These are phyloP conservation scores for Alentia gelatinosa DNA, from an alignment of 2,888 invertebrate genomes.

Conservation along the genomic window DNA sequence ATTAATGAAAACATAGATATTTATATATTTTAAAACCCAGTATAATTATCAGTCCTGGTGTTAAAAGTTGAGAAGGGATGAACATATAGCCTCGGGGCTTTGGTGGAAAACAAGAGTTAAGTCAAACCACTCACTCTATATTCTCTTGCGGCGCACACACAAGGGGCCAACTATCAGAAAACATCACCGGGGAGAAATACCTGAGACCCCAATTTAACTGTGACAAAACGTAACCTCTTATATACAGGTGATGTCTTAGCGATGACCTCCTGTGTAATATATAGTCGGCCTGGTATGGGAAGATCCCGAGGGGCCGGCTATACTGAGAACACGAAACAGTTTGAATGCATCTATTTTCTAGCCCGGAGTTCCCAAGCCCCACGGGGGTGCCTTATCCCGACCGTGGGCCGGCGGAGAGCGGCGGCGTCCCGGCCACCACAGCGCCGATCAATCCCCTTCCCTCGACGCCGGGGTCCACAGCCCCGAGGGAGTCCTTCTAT, in stretches of 20 bases:
- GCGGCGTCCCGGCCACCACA: background rate
- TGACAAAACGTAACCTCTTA: no score
- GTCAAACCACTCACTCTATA: no score
- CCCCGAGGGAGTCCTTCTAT: background rate
- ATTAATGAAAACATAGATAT: no score
- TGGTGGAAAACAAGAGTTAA: no score
- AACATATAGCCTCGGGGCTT: no score
- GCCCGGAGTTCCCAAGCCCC: background rate
- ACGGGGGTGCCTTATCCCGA: background rate
- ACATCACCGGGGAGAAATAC: no score
- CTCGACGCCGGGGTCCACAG: background rate
- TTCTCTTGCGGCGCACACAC: no score
- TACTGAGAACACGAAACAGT: background rate
- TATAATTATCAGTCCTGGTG: no score
- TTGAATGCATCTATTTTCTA: conserved; percentile 1
- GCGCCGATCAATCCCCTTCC: background rate
- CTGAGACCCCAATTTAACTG: no score
- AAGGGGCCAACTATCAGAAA: no score
- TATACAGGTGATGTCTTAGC: background rate
- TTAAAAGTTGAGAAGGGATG: no score
- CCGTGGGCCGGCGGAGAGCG: background rate
- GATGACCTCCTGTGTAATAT: background rate
- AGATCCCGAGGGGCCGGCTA: background rate
- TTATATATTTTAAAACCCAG: no score
- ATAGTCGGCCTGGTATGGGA: background rate